Evolutionary conservation across 35 echinoderm and acorn worm genomes (phyloP), one percentile per base, ranked within the genome.

Genomic region (Ptychodera flava): DNA sequence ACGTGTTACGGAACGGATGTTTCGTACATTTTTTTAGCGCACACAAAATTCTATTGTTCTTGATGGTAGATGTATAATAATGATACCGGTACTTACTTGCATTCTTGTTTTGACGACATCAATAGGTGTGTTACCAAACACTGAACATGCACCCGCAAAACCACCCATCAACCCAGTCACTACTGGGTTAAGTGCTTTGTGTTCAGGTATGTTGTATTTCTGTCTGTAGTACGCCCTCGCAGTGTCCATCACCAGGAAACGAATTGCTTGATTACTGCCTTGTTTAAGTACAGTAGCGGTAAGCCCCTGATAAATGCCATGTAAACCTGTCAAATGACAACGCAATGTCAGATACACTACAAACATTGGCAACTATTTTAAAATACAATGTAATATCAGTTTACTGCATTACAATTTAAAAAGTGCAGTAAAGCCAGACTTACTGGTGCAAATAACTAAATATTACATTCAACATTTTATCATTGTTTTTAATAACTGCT

Each of bases 101-200:
- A 99, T 99, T 52, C 96, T 89, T 31, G 96, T 99, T 79, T 99
- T 99, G 87, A 99, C 84, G 12, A 99, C 96, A 90, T 99, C 96
- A 78, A 99, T 81, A 0, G 96, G 96, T 0, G 96, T 99, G 78
- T 99, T 99, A 15, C 96, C 96, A 37, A 99, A 99, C 78, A 99
- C 96, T 88, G 92, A 94, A 37, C 93, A 94, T 16, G 96, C 96
- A 35, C 96, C 96, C 14, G 96, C 96, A 79, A 99, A 80, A 1
- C 96, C 96, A 81, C 96, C 96, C 85, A 99, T 92, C 29, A 88
- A 22, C 15, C 90, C 96, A 1, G 96, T 99, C 15, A 99, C 85
- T 0, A 91, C 28, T 1, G 91, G 90, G 77, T 92, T 87, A 77
- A 99, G 92, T 85, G 90, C 87, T 80, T 94, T 94, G 89, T 92